Conservation (phyloP, 1,140 invertebrate genomes). For the Proctacanthus coquilletti region DNA sequence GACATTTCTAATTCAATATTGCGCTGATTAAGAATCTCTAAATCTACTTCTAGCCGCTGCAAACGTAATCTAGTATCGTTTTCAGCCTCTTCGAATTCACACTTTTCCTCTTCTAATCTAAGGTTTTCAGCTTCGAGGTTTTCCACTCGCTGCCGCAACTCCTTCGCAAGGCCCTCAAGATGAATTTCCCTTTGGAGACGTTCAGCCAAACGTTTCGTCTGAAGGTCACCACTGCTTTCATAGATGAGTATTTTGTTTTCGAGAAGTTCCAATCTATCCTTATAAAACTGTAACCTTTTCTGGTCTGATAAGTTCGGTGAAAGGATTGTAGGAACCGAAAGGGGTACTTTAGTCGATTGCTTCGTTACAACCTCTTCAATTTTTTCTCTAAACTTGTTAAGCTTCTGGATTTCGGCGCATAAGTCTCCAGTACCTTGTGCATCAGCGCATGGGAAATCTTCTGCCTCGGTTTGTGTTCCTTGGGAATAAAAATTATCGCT, state of each 20-base stretch:
- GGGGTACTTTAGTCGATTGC: slow-evolving; percentile 4
- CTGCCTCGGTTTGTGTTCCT: slow-evolving; percentile 37
- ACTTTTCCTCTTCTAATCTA: slow-evolving; percentile 44
- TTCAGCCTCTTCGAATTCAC: slow-evolving; percentile 50
- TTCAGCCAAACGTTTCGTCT: slow-evolving; percentile 38
- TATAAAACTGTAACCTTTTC: slow-evolving; percentile 40
- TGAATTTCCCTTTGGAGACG: slow-evolving; percentile 38
- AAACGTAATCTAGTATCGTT: slow-evolving; percentile 47
- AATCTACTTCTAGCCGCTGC: slow-evolving; percentile 35
- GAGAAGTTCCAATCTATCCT: slow-evolving; percentile 38
- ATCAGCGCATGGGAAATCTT: slow-evolving; percentile 22
- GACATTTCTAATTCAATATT: slow-evolving; percentile 35
- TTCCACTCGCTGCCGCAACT: slow-evolving; percentile 35
- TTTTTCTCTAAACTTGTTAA: slow-evolving; percentile 37
- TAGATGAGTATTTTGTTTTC: slow-evolving; percentile 42
- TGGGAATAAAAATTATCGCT: slow-evolving; percentile 25
- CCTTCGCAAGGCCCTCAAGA: slow-evolving; percentile 36
- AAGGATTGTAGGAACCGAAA: slow-evolving; percentile 25
- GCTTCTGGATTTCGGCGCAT: slow-evolving; percentile 38
- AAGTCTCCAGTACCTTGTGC: slow-evolving; percentile 30
- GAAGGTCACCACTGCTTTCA: slow-evolving; percentile 40
- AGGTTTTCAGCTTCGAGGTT: slow-evolving; percentile 40
- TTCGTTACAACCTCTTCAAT: slow-evolving; percentile 32
- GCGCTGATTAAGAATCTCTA: slow-evolving; percentile 25
- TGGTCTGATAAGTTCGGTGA: slow-evolving; percentile 33